These are phyloP conservation scores for Sisyra nigra DNA, from an alignment of 2,888 invertebrate genomes.

Conservation along the genomic window DNA sequence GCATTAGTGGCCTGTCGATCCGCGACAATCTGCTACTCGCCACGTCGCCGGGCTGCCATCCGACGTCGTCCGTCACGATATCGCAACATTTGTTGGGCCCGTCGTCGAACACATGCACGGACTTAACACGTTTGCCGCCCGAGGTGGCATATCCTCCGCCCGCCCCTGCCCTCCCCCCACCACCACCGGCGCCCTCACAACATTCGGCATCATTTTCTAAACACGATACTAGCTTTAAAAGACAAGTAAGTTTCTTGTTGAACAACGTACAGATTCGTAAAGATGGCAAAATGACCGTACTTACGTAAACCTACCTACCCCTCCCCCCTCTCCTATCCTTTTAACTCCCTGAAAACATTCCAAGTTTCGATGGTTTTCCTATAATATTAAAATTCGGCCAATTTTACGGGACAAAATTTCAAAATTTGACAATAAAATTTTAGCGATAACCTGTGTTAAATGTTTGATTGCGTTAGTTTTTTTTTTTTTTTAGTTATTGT, in stretches of 20 bases:
- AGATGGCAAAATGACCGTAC: slow-evolving; percentile 39
- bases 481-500: too few species aligned
- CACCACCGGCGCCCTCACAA: slow-evolving; percentile 14
- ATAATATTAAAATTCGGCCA: too few species aligned
- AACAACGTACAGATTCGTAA: slow-evolving; percentile 64
- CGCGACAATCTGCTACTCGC: slow-evolving; percentile 3
- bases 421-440: too few species aligned
- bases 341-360: too few species aligned
- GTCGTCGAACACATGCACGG: slow-evolving; percentile 20
- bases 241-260: slow-evolving; percentile 75
- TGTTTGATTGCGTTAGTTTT: background rate
- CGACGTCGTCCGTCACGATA: slow-evolving; percentile 29
- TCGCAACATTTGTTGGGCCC: slow-evolving; percentile 30
- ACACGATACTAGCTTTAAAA: slow-evolving; percentile 50
- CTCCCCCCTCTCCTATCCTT: too few species aligned
- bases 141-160: slow-evolving; percentile 23
- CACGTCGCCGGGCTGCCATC: slow-evolving; percentile 16
- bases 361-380: background rate
- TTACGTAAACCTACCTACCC: slow-evolving; percentile 14
- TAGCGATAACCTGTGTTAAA: too few species aligned
- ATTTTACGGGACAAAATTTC: too few species aligned
- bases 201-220: slow-evolving; percentile 35
- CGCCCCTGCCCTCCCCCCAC: slow-evolving; percentile 28
- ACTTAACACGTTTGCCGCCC: slow-evolving; percentile 28
- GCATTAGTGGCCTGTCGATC: slow-evolving; percentile 16